Base-by-base conservation (phyloP, 2,888 invertebrate genomes). In the Ectobius pallidus region DNA sequence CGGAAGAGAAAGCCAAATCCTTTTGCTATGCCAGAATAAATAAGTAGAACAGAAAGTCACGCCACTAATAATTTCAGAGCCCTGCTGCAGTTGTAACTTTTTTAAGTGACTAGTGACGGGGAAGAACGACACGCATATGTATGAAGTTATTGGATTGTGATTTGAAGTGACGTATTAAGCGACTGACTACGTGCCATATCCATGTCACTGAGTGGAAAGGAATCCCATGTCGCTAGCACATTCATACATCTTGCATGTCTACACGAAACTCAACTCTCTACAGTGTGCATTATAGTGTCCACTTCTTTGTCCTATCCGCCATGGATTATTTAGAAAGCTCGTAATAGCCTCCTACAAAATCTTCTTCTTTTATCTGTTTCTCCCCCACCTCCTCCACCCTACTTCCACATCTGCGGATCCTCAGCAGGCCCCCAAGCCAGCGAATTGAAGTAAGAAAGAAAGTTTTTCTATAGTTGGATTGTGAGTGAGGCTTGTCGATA, bases 291-390 rank as follows among this genome's bases (percentile, higher is more conserved):
- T 46, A 30, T 42, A 32, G 20, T 55, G 14, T 81, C 69, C 46
- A 61, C 68, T 70, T 69, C 74, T 74, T 74, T 74, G 74, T 74
- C 72, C 72, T 30, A 32, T 58, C 69, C 58, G 30, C 61, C 73
- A 75, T 75, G 75, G 75, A 75, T 75, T 75, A 75, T 75, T 75
- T 75, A 75, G 74, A 70, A 72, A 74, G 73, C 67, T 75, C 74
- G 74, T 75, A 74, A 75, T 75, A 74, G 75, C 70, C 70, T 73
- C 49, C 70, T 62, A 65, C 68, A 70, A 75, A 75, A 75, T 75
- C 75, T 75, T 73, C 72, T 58, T 20, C 58, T 25, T 46, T 65
- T 30, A 61, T 44, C 39, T 70, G 18, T 58, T 71, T 71, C 61
- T 65, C 73, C 32, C 39, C 46, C 27, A 9, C 18, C 30, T 63